Evolutionary conservation across 2,888 invertebrate genomes (phyloP), one percentile per base, ranked within the genome.

Genomic region (Macroteleia sp.): DNA sequence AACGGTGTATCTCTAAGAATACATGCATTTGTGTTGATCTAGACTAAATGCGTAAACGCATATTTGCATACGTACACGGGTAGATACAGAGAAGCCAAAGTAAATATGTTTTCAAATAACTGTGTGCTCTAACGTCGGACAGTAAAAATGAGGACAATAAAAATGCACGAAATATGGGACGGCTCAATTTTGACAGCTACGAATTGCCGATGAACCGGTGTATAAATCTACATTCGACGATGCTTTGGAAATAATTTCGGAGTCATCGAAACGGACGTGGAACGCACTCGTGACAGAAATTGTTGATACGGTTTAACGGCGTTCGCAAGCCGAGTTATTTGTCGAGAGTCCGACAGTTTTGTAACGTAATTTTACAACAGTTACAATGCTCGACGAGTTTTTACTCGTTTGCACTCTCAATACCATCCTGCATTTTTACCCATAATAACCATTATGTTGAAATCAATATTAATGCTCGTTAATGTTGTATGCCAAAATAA

Each of bases 141-240:
- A 59, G 61, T 74, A 67, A 74, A 74, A 74, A 74, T 67, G 61
- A 59, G 61, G 48, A 67, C 48, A 34, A 62, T 61, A 69, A 46
- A 67, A 75, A 67, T 22, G 46, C 41, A 17, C 30, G 28, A 75
- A 74, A 67, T 75, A 61, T 62, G 32, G 62, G 48, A 17, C 30
- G 54, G 54, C 56, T 67, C 61, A 56, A 75, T 62, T 69, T 62
- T 69, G 61, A 75, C 75, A 56, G 61, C 46, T 62, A 67, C 50
- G 56, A 75, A 69, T 75, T 54, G 69, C 3, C 56, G 48, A 54
- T 42, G 41, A 14, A 14, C 12, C 34, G 20, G 42, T 42, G 32
- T 42, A 75, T 62, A 48, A 69, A 75, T 57, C 67, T 22, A 25
- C 50, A 20, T 39, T 52, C 57, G 42, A 64, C 73, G 34, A 57